These are phyloP conservation scores for Globodera rostochiensis DNA, from an alignment of 1,140 invertebrate genomes.

Conservation along the genomic window DNA sequence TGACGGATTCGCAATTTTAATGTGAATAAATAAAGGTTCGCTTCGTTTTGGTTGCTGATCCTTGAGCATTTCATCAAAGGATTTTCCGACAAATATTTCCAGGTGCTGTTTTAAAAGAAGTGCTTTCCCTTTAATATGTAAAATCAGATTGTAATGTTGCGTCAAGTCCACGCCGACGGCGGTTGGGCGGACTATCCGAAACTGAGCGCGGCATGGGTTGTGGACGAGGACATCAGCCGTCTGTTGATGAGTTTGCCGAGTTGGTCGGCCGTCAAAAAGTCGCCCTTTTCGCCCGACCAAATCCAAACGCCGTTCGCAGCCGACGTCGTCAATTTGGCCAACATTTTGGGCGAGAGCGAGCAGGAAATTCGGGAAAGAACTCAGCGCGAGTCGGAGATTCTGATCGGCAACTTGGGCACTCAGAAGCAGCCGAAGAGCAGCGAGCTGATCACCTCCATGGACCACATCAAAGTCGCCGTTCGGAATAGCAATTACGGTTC, in stretches of 20 bases:
- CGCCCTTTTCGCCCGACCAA: conserved; percentile 32
- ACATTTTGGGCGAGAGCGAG: conserved; percentile 32
- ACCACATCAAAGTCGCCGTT: conserved; percentile 63
- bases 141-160: conserved; percentile 52
- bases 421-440: conserved; percentile 49
- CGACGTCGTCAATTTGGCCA: conserved; percentile 15
- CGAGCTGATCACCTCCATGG: conserved; percentile 60
- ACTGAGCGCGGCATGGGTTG: conserved; percentile 85
- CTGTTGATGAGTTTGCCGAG: conserved; percentile 70
- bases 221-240: conserved; percentile 88
- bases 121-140: conserved; percentile 3
- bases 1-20: background rate
- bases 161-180: conserved; percentile 32
- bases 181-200: conserved; percentile 73
- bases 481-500: background rate
- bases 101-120: background rate
- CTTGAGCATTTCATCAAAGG: conserved; percentile 54
- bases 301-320: conserved; percentile 29
- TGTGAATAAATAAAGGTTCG: conserved; percentile 45
- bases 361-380: conserved; percentile 77
- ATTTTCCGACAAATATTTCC: conserved; percentile 34
- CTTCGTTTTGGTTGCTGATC: conserved; percentile 61
- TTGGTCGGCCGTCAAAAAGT: conserved; percentile 43
- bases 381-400: conserved; percentile 84
- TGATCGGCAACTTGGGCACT: conserved; percentile 71